phyloP scores from a whole-genome alignment of 2,113 vertebrate genomes.

The Zootoca vivipara region DNA sequence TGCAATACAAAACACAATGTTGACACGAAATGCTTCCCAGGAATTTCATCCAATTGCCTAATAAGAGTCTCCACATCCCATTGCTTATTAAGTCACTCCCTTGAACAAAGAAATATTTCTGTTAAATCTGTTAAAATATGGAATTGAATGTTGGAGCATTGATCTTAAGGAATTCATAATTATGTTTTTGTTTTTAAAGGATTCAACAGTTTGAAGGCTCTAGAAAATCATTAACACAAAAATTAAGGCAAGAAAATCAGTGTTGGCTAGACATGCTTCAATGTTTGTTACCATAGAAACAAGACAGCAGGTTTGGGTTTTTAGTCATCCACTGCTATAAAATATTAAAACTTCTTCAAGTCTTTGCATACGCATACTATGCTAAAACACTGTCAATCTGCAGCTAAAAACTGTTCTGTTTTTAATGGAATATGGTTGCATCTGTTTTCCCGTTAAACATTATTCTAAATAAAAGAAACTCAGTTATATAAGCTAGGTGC shows the following conservation, averaged over 20 bases:
- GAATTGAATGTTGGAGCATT: constrained; percentile 56
- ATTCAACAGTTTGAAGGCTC: constrained; percentile 68
- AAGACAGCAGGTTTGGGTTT: constrained; percentile 71
- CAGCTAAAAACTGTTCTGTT: constrained; percentile 65
- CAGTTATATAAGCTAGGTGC: too few relatives aligned
- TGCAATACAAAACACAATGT: constrained; percentile 48
- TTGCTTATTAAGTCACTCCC: constrained; percentile 47
- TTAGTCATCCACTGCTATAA: constrained; percentile 76
- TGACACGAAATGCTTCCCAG: constrained; percentile 17
- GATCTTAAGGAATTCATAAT: constrained; percentile 63
- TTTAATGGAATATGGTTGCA: constrained; percentile 59
- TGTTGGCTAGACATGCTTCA: constrained; percentile 75
- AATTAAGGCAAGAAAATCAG: constrained; percentile 68
- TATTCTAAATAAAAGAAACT: neutral
- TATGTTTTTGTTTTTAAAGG: constrained; percentile 56
- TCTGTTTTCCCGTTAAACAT: neutral
- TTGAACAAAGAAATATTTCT: constrained; percentile 62
- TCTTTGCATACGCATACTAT: constrained; percentile 70
- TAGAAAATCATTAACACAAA: constrained; percentile 67
- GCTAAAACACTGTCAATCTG: constrained; percentile 61
- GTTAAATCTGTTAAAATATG: constrained; percentile 64
- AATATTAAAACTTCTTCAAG: constrained; percentile 78
- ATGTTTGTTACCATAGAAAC: constrained; percentile 81
- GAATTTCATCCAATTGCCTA: constrained; percentile 36
- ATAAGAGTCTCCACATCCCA: constrained; percentile 17